Base-by-base conservation (phyloP, 2,888 invertebrate species). In the Stictocephala bisonia region DNA sequence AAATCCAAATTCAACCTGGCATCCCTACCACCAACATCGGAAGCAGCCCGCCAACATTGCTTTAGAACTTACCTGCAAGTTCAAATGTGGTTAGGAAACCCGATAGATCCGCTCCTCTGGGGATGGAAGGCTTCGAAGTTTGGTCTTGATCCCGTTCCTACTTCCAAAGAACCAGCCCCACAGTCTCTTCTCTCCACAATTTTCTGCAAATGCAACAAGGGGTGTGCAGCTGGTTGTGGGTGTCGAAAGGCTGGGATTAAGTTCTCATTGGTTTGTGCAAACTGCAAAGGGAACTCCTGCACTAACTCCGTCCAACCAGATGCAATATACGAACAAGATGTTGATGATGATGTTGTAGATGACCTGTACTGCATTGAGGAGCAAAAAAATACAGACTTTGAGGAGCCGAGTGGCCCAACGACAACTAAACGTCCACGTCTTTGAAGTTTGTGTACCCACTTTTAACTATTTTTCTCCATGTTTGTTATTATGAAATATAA, bases 221-320 rank as follows among this genome's bases (percentile, higher is more conserved):
- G 27, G 56, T 56, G 56, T 56, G 56, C 56, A 56, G n/a, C 24
- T 48, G 48, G 48, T 48, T 48, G 48, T 48, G 48, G 3, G 13
- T n/a, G 48, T 18, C 22, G 48, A n/a, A 48, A 48, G 48, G 11
- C 18, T 18, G 48, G 48, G 2, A 18, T 18, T 48, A 48, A 48
- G 48, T 48, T 3, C 18, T 48, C 48, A 18, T 48, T 29, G 27
- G 26, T 56, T 56, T 56, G 56, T 56, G 56, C 24, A 4, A 56
- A 56, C 56, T 56, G 26, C 27, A 56, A 56, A 13, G 56, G 26
- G 15, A 56, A 56, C 56, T 56, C 26, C 27, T 56, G 56, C 27
- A 56, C 27, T 3, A 26, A 56, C 56, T 56, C 56, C 24, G 24
- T 9, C 26, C 27, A 24, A 26, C 27, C 56, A 56, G n/a, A 56